Evolutionary conservation across 2,797 vertebrate genomes (phyloP).

Genomic region (Prionace glauca): DNA sequence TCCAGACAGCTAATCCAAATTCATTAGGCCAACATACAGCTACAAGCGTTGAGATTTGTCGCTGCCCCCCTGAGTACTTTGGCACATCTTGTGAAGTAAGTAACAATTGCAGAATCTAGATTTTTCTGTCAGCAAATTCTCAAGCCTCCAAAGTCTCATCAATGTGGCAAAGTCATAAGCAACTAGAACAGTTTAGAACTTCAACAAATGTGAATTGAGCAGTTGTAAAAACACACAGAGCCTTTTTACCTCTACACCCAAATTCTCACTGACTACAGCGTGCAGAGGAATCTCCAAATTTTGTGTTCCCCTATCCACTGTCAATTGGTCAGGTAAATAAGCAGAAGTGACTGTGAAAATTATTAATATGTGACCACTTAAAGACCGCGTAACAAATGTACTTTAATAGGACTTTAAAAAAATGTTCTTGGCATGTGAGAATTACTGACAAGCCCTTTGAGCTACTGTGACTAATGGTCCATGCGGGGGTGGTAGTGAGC

Average conservation of each 20-base stretch:
- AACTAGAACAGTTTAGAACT: not conserved
- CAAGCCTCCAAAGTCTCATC: not conserved
- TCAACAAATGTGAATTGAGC: not conserved
- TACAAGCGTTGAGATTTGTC: conserved; percentile 75
- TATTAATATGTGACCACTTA: no score
- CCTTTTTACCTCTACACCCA: not conserved
- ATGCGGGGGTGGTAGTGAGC: no score
- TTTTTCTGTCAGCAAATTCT: not conserved
- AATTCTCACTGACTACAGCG: not conserved
- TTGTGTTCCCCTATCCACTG: not conserved
- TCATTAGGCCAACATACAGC: conserved; percentile 55
- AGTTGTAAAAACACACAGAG: not conserved
- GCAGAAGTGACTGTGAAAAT: not conserved
- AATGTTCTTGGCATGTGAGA: no score
- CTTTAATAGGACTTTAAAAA: no score
- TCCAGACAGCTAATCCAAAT: conserved; percentile 61
- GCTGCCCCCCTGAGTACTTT: conserved; percentile 75
- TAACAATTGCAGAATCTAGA: conserved; percentile 35
- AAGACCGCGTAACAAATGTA: no score
- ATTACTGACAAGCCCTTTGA: no score
- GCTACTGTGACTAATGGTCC: no score
- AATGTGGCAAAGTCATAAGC: not conserved
- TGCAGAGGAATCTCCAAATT: not conserved
- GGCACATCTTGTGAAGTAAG: conserved; percentile 92
- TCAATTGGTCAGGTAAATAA: not conserved